Evolutionary conservation across 1,140 invertebrate species (phyloP).

Genomic region (Orius laevigatus): DNA sequence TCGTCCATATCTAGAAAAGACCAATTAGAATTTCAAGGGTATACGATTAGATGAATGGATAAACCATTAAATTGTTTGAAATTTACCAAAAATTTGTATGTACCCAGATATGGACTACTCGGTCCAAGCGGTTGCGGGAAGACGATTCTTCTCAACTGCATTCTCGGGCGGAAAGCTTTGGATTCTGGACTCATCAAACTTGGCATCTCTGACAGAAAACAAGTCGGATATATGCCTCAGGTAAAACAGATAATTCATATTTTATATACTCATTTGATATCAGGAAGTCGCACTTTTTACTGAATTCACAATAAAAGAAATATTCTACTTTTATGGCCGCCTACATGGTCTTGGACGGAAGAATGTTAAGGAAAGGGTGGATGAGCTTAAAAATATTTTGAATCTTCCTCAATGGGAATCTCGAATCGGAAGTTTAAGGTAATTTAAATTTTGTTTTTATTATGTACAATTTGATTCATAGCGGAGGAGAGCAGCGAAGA

Average conservation of each 20-base stretch:
- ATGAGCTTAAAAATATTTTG: constrained; percentile 50
- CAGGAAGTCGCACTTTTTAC: constrained; percentile 73
- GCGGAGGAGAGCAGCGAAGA: constrained; percentile 75
- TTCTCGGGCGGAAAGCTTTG: constrained; percentile 26
- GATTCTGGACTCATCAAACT: constrained; percentile 20
- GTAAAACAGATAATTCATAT: constrained; percentile 33
- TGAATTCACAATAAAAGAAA: constrained; percentile 72
- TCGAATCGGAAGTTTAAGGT: constrained; percentile 22
- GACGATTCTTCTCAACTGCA: constrained; percentile 31
- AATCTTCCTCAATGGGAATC: constrained; percentile 47
- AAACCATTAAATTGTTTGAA: too few relatives aligned
- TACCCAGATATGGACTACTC: constrained; percentile 28
- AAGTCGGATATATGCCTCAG: constrained; percentile 70
- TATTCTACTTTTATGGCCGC: constrained; percentile 72
- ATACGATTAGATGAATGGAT: too few relatives aligned
- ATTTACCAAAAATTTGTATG: too few relatives aligned
- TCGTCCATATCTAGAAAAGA: too few relatives aligned
- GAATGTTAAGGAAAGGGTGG: constrained; percentile 45
- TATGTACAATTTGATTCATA: constrained; percentile 26
- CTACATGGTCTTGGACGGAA: constrained; percentile 58
- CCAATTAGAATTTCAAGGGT: too few relatives aligned
- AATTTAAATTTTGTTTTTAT: not conserved
- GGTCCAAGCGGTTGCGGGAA: constrained; percentile 29
- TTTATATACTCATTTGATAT: not conserved
- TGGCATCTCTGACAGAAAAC: constrained; percentile 12